These are phyloP conservation scores for Aepyceros melampus DNA, from an alignment of 2,113 vertebrate genomes.

Conservation along the genomic window DNA sequence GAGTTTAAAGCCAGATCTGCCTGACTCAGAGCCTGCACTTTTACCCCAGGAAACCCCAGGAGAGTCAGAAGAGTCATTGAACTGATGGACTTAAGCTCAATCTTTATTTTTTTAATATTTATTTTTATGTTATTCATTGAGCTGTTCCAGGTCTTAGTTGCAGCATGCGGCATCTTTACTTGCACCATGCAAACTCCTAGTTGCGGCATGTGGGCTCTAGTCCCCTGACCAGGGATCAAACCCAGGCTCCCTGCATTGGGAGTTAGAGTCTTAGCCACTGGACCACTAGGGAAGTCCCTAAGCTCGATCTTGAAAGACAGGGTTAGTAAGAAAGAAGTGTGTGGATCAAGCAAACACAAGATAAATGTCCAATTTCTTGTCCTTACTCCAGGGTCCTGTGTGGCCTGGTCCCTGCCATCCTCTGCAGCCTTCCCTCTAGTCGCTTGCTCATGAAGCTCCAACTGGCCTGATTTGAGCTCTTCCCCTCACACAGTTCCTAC, in stretches of 20 bases:
- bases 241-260: not conserved
- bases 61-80: not conserved
- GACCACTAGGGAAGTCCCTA: not conserved
- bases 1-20: not conserved
- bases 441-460: not conserved
- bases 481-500: not conserved
- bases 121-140: not conserved
- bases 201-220: not conserved
- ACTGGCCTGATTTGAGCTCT: not conserved
- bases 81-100: not conserved
- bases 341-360: not conserved
- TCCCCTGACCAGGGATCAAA: not conserved
- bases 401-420: not conserved
- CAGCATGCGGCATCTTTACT: not conserved
- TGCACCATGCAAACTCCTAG: not conserved
- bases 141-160: not conserved
- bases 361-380: not conserved
- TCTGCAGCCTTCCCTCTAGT: not conserved
- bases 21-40: not conserved
- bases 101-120: not conserved
- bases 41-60: not conserved
- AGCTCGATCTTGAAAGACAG: not conserved
- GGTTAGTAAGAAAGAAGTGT: not conserved
- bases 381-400: not conserved
- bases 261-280: not conserved